Evolutionary conservation across 2,797 vertebrate genomes (phyloP).

Genomic region (Pitangus sulphuratus): DNA sequence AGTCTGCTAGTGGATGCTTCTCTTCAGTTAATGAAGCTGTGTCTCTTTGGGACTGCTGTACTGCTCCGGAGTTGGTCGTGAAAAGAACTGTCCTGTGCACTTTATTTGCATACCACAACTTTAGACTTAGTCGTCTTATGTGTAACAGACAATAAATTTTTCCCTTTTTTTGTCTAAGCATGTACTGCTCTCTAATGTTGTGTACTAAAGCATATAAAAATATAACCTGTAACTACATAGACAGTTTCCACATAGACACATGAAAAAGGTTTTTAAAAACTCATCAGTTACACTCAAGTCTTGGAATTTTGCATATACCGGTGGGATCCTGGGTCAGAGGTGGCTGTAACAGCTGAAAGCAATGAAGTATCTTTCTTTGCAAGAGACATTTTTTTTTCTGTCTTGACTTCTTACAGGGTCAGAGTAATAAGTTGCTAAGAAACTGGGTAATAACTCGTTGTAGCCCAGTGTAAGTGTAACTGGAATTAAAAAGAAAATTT

Average conservation of each 20-base stretch:
- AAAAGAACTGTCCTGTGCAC: rapidly evolving
- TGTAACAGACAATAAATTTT: not conserved
- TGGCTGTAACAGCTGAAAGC: not conserved
- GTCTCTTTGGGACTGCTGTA: not conserved
- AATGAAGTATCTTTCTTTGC: not conserved
- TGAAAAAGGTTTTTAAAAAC: not conserved
- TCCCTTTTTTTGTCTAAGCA: not conserved
- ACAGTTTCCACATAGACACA: not conserved
- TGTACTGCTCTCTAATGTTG: not conserved
- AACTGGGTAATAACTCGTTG: not conserved
- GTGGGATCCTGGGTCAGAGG: not conserved
- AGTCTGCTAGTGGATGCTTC: not conserved
- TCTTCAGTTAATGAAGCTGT: not conserved
- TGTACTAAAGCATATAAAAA: not conserved
- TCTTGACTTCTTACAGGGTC: not conserved
- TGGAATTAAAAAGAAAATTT: not conserved
- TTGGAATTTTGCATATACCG: not conserved
- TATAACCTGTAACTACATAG: not conserved
- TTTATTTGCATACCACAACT: not conserved
- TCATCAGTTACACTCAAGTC: not conserved
- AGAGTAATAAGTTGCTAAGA: not conserved
- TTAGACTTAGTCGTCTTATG: not conserved
- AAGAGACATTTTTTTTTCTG: not conserved
- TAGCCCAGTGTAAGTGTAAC: not conserved
- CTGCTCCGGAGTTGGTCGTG: not conserved